Percentiles rank a stretch among this genome's conserved stretches.
These are phyloP conservation scores for Eumaeus atala DNA, from an alignment of 1,140 invertebrate genomes.

Conservation along the genomic window DNA sequence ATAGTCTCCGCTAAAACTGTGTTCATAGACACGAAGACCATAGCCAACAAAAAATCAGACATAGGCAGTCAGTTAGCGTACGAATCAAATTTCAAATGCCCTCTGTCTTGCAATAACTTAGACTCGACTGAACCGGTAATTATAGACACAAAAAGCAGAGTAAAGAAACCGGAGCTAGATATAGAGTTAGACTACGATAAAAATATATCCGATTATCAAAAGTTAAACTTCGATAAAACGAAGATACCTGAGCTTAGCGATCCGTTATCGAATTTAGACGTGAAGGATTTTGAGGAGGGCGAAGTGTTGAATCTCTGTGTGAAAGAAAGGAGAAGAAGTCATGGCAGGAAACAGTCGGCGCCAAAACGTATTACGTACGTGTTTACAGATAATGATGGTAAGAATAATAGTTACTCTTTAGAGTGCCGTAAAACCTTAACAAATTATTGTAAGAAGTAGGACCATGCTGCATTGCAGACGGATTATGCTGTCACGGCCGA, in stretches of 20 bases:
- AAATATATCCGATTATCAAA: background rate
- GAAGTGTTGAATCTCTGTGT: constrained; percentile 54
- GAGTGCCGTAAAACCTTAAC: background rate
- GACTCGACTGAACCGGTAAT: background rate
- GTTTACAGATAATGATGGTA: constrained; percentile 41
- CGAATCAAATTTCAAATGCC: background rate
- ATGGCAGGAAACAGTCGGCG: constrained; percentile 57
- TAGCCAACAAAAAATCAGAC: constrained; percentile 4
- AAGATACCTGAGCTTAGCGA: background rate
- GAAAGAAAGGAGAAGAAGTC: constrained; percentile 44
- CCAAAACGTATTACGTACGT: constrained; percentile 46
- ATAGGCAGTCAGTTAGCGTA: constrained; percentile 15
- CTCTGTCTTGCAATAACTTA: background rate
- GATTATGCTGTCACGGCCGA: too few species aligned
- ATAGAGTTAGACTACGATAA: background rate
- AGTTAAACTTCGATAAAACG: background rate
- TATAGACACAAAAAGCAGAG: background rate
- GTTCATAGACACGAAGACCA: constrained; percentile 33
- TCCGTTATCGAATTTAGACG: background rate
- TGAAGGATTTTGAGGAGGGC: constrained; percentile 18
- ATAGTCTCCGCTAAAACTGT: constrained; percentile 55
- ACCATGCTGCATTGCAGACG: too few species aligned
- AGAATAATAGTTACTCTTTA: constrained; percentile 8
- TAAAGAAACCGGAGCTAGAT: constrained; percentile 1
- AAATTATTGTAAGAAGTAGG: too few species aligned